Base-by-base conservation (phyloP, 2,888 invertebrate species). In the Pyrrhosoma nymphula region DNA sequence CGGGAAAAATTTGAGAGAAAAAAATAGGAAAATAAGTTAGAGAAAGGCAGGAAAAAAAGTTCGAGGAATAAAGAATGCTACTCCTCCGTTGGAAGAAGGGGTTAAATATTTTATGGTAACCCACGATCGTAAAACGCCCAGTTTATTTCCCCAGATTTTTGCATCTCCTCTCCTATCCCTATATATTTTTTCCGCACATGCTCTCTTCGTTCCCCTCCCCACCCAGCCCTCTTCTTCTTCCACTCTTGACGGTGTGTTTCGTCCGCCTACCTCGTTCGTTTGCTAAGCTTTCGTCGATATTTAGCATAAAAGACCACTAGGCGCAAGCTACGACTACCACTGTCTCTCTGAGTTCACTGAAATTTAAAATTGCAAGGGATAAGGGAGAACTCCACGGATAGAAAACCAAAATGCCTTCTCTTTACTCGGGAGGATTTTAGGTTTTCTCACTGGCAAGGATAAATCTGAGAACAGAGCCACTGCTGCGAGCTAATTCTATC, bases 71-170 rank as follows among this genome's bases (percentile, higher is more conserved):
- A 82, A 82, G 82, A 35, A 82, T 69, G 30, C 82, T 16, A 60
- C 60, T 82, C 30, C 16, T 82, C n/a, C 35, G 82, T 18, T 82
- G 82, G 82, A 82, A 35, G 82, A 35, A 16, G 35, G 82, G 82
- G 82, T 82, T 82, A 82, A 82, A 82, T 82, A 82, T 82, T 82
- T 82, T 82, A 82, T 35, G 82, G 82, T 26, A 82, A 35, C 82
- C 35, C 35, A n/a, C 30, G 82, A 82, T 82, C 82, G 82, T 82
- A 82, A 82, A 82, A 82, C 35, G 82, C 14, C 82, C 35, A 82
- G n/a, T 82, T 82, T 82, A 82, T 82, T 82, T 82, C 82, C 82
- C 30, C 30, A 82, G 82, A 82, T 82, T 82, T 82, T 82, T 82
- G 30, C 82, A 82, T 60, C 60, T 60, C 60, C 82, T 3, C 26